A percentile compares a stretch with the other conserved stretches of the same genome.
These are phyloP conservation scores for Geotrypetes seraphini DNA, from an alignment of 2,797 vertebrate species.

Conservation along the genomic window DNA sequence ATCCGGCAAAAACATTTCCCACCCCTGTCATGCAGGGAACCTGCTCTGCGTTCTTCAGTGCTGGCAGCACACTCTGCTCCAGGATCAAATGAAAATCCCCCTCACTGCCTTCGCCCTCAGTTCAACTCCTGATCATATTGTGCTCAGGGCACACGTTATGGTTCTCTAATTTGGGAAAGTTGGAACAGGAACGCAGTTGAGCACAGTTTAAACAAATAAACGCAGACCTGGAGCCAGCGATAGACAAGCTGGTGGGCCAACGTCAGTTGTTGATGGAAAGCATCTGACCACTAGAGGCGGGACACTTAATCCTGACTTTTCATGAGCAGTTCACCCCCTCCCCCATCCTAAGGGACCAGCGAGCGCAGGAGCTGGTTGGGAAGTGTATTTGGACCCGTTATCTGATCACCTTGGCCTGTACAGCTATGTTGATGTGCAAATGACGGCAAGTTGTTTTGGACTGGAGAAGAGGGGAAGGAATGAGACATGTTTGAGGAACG, in stretches of 20 bases:
- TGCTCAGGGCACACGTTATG: constrained; percentile 1
- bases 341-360: constrained; percentile 16
- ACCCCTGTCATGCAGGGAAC: too few relatives aligned
- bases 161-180: background rate
- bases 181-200: constrained; percentile 9
- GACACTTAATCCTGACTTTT: constrained; percentile 1
- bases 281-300: background rate
- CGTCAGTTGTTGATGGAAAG: background rate
- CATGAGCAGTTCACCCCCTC: background rate
- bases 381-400: constrained; percentile 14
- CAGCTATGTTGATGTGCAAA: constrained; percentile 23
- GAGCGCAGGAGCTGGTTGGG: constrained; percentile 9
- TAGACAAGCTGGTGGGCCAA: background rate
- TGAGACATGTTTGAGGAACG: background rate
- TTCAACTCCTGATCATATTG: constrained; percentile 1
- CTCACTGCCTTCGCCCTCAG: background rate
- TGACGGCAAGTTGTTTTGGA: constrained; percentile 17
- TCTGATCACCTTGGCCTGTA: constrained; percentile 5
- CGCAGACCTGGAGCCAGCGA: background rate
- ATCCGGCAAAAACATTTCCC: too few relatives aligned
- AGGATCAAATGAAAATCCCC: constrained; percentile 8
- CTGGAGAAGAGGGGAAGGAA: background rate
- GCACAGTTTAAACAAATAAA: background rate
- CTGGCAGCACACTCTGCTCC: constrained; percentile 33
- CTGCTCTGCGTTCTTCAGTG: too few relatives aligned